These are phyloP conservation scores for Hyla sarda DNA, from an alignment of 2,113 vertebrate species.

Conservation along the genomic window DNA sequence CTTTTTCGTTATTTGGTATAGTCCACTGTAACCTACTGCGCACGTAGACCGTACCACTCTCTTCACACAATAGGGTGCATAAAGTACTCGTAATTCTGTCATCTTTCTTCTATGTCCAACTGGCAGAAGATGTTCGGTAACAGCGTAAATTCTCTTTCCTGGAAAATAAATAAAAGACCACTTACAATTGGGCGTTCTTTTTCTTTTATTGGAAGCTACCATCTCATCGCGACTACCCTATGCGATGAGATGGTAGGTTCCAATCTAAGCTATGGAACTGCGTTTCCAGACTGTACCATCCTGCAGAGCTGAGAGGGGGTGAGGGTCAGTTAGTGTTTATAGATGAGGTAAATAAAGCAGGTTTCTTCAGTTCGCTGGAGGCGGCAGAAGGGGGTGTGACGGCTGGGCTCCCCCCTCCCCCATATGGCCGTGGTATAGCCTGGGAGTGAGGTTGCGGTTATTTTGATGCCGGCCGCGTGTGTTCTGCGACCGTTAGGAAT, in stretches of 20 bases:
- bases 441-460: not conserved
- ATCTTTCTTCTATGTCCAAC: not conserved
- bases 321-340: not conserved
- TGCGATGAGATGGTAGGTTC: not conserved
- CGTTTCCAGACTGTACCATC: not conserved
- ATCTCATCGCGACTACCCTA: not conserved
- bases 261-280: not conserved
- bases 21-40: not conserved
- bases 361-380: not conserved
- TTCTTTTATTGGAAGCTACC: no score
- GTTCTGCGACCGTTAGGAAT: not conserved
- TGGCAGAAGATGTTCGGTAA: not conserved
- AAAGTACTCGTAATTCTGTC: not conserved
- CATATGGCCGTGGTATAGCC: not conserved
- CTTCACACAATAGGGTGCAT: not conserved
- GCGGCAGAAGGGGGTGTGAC: constrained; percentile 5
- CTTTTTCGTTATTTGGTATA: not conserved
- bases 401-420: not conserved
- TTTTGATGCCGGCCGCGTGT: not conserved
- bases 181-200: no score
- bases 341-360: no score
- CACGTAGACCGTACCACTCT: not conserved
- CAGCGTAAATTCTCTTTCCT: no score
- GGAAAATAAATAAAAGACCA: no score
- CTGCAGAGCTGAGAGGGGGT: not conserved